Base-by-base conservation (phyloP, 2,888 invertebrate species). In the Tetramorium bicarinatum region DNA sequence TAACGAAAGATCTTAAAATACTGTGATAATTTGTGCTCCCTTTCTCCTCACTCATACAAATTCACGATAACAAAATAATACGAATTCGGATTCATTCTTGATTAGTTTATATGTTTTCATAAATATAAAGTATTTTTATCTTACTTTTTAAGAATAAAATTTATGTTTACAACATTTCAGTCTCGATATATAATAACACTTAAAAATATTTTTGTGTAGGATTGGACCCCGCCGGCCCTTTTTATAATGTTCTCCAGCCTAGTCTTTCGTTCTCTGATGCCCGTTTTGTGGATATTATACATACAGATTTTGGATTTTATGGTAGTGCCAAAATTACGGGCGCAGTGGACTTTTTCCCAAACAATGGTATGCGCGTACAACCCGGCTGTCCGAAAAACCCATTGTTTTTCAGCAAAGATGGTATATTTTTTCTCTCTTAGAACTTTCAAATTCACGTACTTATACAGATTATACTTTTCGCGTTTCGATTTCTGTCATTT, bases 301-400 rank as follows among this genome's bases (percentile, higher is more conserved):
- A 96, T 89, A 96, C 96, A 0, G 96, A 96, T 87, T 93, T 92
- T 0, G 95, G 95, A 0, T 89, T 94, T 29, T 95, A 93, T 82
- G 96, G 96, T 0, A 90, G 94, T 0, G 92, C 94, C 0, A 49
- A 83, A 0, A 67, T 67, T 2, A 90, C 93, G 0, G 96, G 95
- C 0, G 94, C 94, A 44, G 96, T 92, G 0, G 95, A 96, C 93
- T 96, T 95, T 92, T 95, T 95, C 94, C 96, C 96, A 0, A 96
- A 96, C 52, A 94, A 93, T 0, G 96, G 96, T 0, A 87, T 82
- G 0, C 95, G 95, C 7, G 91, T 94, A 75, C 96, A 96, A 85
- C 96, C 96, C 0, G 96, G 96, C 0, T 96, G 96, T 82, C 84
- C 93, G 0, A 0, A 6, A 0, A 49, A 13, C 1, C 56, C 54